These are phyloP conservation scores for Camelus bactrianus DNA, from an alignment of 2,113 vertebrate genomes.

Conservation along the genomic window DNA sequence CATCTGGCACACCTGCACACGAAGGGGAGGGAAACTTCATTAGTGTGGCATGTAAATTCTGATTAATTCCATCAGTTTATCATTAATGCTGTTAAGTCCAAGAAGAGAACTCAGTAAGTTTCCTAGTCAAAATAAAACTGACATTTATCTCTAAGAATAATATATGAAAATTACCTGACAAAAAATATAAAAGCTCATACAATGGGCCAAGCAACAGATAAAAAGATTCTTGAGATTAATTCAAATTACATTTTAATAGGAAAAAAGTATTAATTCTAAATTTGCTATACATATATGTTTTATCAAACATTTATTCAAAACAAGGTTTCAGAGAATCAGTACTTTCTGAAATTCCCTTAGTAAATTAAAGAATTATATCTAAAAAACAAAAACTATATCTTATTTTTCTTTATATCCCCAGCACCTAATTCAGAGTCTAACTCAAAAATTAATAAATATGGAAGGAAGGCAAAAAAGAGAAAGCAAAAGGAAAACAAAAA, in stretches of 20 bases:
- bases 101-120: background rate
- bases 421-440: background rate
- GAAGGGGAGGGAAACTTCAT: background rate
- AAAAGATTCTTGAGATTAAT: slow-evolving; percentile 16
- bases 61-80: background rate
- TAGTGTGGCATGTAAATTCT: background rate
- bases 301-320: slow-evolving; percentile 34
- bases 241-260: slow-evolving; percentile 35
- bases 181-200: slow-evolving; percentile 40
- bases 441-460: background rate
- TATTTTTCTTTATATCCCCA: background rate
- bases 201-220: background rate
- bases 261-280: slow-evolving; percentile 18
- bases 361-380: slow-evolving; percentile 15
- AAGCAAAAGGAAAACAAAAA: background rate
- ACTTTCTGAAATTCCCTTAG: slow-evolving; percentile 54
- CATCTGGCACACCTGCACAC: slow-evolving; percentile 93
- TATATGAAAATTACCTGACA: background rate
- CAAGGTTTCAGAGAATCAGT: background rate
- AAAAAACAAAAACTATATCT: background rate
- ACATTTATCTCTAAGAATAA: slow-evolving; percentile 39
- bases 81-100: background rate
- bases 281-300: background rate
- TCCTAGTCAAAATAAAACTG: slow-evolving; percentile 57
- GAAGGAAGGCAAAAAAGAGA: background rate